Evolutionary conservation across 2,113 vertebrate genomes (phyloP).

Genomic region (Scomber japonicus): DNA sequence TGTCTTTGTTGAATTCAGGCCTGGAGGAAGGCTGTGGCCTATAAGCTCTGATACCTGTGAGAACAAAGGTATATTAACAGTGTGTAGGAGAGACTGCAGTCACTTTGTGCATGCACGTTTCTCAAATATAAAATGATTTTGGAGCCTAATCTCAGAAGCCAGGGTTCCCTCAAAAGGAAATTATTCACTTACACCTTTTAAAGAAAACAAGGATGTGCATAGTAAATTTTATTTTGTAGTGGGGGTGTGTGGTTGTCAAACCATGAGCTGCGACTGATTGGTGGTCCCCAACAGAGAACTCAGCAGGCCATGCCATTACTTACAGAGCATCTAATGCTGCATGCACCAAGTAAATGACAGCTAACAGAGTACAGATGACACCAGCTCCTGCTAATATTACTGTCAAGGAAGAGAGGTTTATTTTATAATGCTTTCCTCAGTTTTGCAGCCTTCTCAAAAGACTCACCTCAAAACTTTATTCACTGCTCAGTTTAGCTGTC

Average conservation of each 20-base stretch:
- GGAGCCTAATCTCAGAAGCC: constrained; percentile 44
- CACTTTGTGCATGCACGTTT: constrained; percentile 23
- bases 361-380: not conserved
- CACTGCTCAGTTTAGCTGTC: not conserved
- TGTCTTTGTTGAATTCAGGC: constrained; percentile 38
- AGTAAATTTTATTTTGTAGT: constrained; percentile 45
- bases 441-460: not conserved
- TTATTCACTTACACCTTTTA: constrained; percentile 49
- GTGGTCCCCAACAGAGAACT: constrained; percentile 27
- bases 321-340: not conserved
- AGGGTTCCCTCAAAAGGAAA: constrained; percentile 39
- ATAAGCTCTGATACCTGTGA: constrained; percentile 28
- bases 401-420: too few species aligned
- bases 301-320: constrained; percentile 19
- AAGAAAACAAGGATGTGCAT: constrained; percentile 35
- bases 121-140: constrained; percentile 42
- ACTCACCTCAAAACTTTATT: not conserved
- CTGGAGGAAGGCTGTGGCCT: constrained; percentile 10
- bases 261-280: constrained; percentile 49
- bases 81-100: constrained; percentile 24
- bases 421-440: too few species aligned
- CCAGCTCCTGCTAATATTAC: not conserved
- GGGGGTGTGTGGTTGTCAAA: constrained; percentile 38
- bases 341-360: constrained; percentile 11
- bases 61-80: constrained; percentile 50